Evolutionary conservation across 2,888 invertebrate genomes (phyloP).

Genomic region (Chironomus riparius): DNA sequence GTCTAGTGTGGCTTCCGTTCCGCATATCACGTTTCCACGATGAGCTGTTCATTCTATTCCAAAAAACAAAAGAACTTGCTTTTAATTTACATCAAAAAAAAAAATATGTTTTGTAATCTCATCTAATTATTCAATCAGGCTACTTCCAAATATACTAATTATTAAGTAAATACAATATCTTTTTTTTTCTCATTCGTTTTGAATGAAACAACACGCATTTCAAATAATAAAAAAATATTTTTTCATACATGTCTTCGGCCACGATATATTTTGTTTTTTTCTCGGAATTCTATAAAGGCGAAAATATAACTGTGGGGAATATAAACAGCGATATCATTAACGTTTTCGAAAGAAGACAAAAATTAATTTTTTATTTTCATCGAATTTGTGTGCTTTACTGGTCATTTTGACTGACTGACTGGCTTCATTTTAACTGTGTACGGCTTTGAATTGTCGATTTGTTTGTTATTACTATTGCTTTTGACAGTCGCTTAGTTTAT

Average conservation of each 20-base stretch:
- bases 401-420: too few species aligned
- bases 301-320: neutral
- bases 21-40: neutral
- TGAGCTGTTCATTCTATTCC: neutral
- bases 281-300: neutral
- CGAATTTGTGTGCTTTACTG: too few species aligned
- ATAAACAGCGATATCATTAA: neutral
- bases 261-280: neutral
- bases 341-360: neutral
- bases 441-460: too few species aligned
- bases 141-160: too few species aligned
- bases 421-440: too few species aligned
- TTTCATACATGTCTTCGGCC: neutral
- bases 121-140: too few species aligned
- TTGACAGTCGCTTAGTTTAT: too few species aligned
- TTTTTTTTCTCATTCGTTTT: neutral
- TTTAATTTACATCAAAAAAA: neutral
- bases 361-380: neutral
- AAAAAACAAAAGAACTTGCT: neutral
- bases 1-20: slow-evolving; percentile 9
- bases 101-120: too few species aligned
- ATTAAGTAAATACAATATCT: neutral
- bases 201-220: neutral
- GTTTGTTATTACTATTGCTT: too few species aligned
- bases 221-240: neutral